Percentiles rank a stretch among this genome's conserved stretches.
phyloP scores from a whole-genome alignment of 2,113 vertebrate species.

The Bubo bubo region DNA sequence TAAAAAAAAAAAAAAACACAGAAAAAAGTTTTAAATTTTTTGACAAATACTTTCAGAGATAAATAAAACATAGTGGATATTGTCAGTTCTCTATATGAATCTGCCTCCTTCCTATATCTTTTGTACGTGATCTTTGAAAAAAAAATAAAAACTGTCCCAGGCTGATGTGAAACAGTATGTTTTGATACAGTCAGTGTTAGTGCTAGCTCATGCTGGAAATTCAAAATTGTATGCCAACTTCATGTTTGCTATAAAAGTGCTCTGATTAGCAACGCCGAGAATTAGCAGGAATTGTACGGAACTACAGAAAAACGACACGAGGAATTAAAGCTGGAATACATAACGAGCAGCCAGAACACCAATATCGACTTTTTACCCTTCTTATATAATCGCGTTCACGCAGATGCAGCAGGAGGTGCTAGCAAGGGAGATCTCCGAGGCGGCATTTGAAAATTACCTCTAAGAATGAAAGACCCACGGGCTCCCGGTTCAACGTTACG shows the following conservation, averaged over 20 bases:
- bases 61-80: background rate
- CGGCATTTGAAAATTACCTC: fast-evolving
- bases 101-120: background rate
- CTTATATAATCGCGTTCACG: background rate
- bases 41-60: background rate
- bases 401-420: background rate
- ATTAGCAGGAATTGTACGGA: background rate
- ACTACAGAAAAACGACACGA: background rate
- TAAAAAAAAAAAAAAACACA: fast-evolving
- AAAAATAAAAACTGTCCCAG: background rate
- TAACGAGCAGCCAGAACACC: background rate
- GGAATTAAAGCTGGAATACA: background rate
- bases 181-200: background rate
- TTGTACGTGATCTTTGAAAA: background rate
- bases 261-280: background rate
- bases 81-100: background rate
- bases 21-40: fast-evolving
- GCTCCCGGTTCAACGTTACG: background rate
- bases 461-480: fast-evolving
- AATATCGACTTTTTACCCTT: background rate
- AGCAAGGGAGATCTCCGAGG: no score
- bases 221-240: background rate
- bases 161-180: background rate
- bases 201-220: background rate
- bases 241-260: background rate